Percentiles rank a stretch among this genome's conserved stretches.
Evolutionary conservation across 2,888 invertebrate genomes (phyloP).

Genomic region (Netelia inedita): DNA sequence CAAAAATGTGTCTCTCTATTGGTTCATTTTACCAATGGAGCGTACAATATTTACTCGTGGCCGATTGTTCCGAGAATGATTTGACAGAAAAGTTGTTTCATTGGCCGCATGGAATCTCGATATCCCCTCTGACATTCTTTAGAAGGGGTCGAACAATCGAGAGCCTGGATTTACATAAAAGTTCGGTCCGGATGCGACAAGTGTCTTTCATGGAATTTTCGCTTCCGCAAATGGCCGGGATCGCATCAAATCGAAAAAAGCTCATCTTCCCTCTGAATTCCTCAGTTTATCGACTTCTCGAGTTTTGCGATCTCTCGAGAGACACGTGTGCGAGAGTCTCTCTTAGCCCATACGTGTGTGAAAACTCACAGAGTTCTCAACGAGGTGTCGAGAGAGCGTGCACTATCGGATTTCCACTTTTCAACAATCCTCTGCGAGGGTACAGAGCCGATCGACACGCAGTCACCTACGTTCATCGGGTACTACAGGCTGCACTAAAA

Average conservation of each 20-base stretch:
- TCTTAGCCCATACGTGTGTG: neutral
- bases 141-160: neutral
- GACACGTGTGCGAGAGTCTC: neutral
- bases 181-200: neutral
- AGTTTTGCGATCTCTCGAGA: neutral
- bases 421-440: neutral
- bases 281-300: neutral
- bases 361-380: conserved; percentile 19
- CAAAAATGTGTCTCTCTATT: neutral
- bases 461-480: neutral
- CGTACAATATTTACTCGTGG: neutral
- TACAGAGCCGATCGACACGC: neutral
- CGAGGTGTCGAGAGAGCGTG: neutral
- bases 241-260: neutral
- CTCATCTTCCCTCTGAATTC: neutral
- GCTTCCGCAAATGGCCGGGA: neutral
- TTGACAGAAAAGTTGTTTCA: neutral
- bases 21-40: neutral
- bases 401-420: conserved; percentile 6
- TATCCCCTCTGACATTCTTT: neutral
- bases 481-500: neutral
- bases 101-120: neutral
- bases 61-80: neutral
- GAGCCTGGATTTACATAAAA: neutral
- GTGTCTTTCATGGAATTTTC: neutral